Conservation (phyloP, 2,888 invertebrate genomes). For the Drosophila pseudotalamancana region DNA sequence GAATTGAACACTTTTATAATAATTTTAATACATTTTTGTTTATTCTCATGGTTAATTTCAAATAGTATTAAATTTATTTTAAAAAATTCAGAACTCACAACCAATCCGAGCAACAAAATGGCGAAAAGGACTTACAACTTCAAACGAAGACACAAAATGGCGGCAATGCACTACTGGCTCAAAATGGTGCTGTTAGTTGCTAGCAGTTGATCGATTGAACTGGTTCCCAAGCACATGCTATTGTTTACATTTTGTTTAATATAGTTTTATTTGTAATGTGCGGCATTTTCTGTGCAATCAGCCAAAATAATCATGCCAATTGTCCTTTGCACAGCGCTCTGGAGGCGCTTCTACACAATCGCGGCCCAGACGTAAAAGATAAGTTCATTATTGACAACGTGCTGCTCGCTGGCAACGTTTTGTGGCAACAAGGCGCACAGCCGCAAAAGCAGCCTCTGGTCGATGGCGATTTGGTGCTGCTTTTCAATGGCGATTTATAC, state of each 20-base stretch:
- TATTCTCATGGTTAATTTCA: too few relatives aligned
- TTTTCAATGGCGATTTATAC: conserved; percentile 97
- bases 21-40: too few relatives aligned
- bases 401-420: conserved; percentile 86
- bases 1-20: too few relatives aligned
- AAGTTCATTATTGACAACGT: conserved; percentile 31
- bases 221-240: conserved; percentile 3
- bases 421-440: conserved; percentile 93
- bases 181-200: conserved; percentile 1
- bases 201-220: conserved; percentile 11
- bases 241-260: conserved; percentile 17
- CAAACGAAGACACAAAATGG: neutral
- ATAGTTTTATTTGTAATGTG: conserved; percentile 45
- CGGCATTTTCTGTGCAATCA: conserved; percentile 59
- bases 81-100: neutral
- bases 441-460: conserved; percentile 89
- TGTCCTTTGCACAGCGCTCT: conserved; percentile 24
- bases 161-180: neutral
- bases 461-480: conserved; percentile 87
- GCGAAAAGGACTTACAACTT: neutral
- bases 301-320: conserved; percentile 2
- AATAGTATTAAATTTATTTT: too few relatives aligned
- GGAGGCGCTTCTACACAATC: conserved; percentile 41
- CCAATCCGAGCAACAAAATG: neutral
- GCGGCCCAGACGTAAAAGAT: conserved; percentile 52